A percentile compares a stretch with the other conserved stretches of the same genome.
phyloP scores from a whole-genome alignment of 2,888 invertebrate genomes.

The Ophioninae sp. region DNA sequence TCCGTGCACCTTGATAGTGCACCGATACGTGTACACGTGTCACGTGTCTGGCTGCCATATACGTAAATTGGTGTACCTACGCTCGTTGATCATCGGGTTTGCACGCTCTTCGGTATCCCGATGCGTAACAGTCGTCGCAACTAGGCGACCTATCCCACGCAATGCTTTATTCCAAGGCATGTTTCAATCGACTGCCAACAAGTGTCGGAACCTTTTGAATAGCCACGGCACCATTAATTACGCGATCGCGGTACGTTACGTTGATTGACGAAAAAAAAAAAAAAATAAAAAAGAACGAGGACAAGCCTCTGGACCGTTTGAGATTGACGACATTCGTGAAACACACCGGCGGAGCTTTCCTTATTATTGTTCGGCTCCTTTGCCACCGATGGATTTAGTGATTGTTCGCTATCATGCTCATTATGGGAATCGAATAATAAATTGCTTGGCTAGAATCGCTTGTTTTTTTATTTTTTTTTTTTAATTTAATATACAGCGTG shows the following conservation, averaged over 20 bases:
- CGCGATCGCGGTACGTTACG: not conserved
- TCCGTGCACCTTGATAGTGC: not conserved
- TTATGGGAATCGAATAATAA: not conserved
- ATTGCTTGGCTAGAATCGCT: not conserved
- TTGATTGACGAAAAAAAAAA: not conserved
- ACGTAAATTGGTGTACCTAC: not conserved
- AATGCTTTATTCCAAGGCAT: not conserved
- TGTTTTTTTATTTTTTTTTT: not conserved
- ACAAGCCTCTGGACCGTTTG: not conserved
- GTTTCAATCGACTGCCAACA: not conserved
- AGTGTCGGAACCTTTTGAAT: not conserved
- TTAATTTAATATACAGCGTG: not conserved
- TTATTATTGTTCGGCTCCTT: not conserved
- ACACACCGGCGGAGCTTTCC: not conserved
- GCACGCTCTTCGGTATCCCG: conserved; percentile 10
- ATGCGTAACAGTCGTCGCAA: conserved; percentile 40
- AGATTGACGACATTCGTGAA: not conserved
- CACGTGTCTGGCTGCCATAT: not conserved
- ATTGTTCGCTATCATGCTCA: not conserved
- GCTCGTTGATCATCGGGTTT: not conserved
- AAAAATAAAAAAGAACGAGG: not conserved
- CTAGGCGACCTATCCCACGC: conserved; percentile 29
- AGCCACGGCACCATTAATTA: not conserved
- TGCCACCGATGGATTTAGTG: not conserved
- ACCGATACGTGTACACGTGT: not conserved